Percentiles rank a stretch among this genome's conserved stretches.
These are phyloP conservation scores for Ptycholaimellus sp. DNA, from an alignment of 2,888 invertebrate genomes.

Conservation along the genomic window DNA sequence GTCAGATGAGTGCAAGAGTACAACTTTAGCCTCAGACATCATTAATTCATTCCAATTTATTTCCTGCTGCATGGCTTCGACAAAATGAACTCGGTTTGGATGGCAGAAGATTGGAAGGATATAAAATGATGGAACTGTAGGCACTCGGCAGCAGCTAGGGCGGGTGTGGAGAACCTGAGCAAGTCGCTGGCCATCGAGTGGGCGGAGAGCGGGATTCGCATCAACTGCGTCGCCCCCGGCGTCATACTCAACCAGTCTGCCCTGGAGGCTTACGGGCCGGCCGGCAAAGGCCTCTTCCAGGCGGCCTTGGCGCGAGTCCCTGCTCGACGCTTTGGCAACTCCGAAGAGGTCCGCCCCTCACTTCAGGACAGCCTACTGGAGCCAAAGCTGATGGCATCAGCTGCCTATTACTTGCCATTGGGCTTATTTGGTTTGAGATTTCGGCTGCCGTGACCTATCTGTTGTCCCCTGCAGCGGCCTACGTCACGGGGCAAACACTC, in stretches of 20 bases:
- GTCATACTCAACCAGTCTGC: conserved; percentile 33
- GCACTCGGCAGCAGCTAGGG: conserved; percentile 34
- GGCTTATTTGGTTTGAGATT: conserved; percentile 13
- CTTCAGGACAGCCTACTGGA: not conserved
- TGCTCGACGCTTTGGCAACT: conserved; percentile 28
- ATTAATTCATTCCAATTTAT: too few relatives aligned
- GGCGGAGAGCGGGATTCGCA: conserved; percentile 30
- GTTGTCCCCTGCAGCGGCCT: conserved; percentile 31
- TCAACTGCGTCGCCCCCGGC: conserved; percentile 33
- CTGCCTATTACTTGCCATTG: not conserved
- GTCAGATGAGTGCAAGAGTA: too few relatives aligned
- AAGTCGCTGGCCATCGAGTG: conserved; percentile 32
- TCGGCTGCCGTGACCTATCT: conserved; percentile 31
- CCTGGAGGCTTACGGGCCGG: conserved; percentile 31
- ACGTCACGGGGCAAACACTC: conserved; percentile 30
- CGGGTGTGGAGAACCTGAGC: conserved; percentile 33
- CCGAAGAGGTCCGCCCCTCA: conserved; percentile 27
- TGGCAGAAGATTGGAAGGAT: too few relatives aligned
- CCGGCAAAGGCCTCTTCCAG: conserved; percentile 24
- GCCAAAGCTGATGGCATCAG: too few relatives aligned
- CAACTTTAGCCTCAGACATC: too few relatives aligned
- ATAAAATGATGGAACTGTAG: too few relatives aligned
- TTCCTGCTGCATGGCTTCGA: too few relatives aligned
- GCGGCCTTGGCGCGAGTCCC: conserved; percentile 23
- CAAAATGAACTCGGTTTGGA: too few relatives aligned